phyloP scores from a whole-genome alignment of 2,797 vertebrate genomes.

The Urocyon cinereoargenteus region DNA sequence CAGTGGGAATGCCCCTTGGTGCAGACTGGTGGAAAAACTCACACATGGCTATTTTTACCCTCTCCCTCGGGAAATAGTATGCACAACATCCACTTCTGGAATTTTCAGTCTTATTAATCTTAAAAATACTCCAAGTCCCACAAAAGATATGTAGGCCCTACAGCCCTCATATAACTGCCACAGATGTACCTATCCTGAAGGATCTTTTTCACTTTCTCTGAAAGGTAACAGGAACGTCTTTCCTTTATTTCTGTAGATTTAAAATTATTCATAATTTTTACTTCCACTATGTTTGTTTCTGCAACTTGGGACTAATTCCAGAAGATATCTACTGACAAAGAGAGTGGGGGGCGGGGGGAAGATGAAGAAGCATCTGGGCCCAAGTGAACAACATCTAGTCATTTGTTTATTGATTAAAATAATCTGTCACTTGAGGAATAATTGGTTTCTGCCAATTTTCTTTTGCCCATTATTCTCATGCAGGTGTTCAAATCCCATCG shows the following conservation, averaged over 20 bases:
- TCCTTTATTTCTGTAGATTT: slow-evolving; percentile 19
- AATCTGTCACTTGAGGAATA: slow-evolving; percentile 34
- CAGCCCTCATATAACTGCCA: rapidly evolving
- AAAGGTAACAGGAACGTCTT: neutral
- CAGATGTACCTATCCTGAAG: neutral
- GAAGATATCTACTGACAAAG: neutral
- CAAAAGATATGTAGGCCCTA: neutral
- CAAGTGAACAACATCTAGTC: neutral
- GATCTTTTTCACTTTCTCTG: neutral
- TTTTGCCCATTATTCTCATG: slow-evolving; percentile 8
- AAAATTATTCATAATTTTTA: neutral
- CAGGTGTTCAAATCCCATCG: slow-evolving; percentile 68
- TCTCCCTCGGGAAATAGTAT: neutral
- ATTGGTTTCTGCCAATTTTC: slow-evolving; percentile 15
- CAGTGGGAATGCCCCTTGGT: neutral
- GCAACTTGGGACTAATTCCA: slow-evolving; percentile 43
- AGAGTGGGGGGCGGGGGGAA: neutral
- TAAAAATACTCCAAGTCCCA: neutral
- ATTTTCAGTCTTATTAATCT: neutral
- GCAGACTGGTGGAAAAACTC: neutral
- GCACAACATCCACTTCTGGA: neutral
- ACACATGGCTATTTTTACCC: neutral
- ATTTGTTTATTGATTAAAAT: slow-evolving; percentile 17
- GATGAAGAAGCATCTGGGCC: slow-evolving; percentile 1
- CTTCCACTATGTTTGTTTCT: slow-evolving; percentile 4